Evolutionary conservation across 2,797 vertebrate species (phyloP).

Genomic region (Amblyopsis hoosieri): DNA sequence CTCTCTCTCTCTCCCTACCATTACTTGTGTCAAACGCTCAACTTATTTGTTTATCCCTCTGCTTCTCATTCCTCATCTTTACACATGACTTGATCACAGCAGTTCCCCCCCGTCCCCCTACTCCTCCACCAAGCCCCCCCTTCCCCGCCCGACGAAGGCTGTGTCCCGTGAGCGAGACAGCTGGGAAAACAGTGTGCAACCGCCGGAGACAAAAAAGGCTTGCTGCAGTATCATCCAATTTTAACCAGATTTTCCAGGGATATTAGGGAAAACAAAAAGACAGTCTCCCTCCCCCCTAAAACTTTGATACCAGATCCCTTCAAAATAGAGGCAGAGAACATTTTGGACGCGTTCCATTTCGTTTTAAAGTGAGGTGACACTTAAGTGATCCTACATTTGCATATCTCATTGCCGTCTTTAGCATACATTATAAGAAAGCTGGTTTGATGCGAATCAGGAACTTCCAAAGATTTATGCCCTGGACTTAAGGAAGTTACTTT

Average conservation of each 20-base stretch:
- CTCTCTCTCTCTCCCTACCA: constrained; percentile 5
- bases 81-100: constrained; percentile 66
- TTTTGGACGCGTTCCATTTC: constrained; percentile 60
- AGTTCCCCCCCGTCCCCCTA: not conserved
- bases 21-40: constrained; percentile 43
- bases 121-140: not conserved
- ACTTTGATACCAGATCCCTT: constrained; percentile 62
- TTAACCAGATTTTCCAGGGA: constrained; percentile 80
- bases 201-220: constrained; percentile 42
- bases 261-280: constrained; percentile 76
- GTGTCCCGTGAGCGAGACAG: constrained; percentile 68
- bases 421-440: constrained; percentile 52
- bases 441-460: constrained; percentile 44
- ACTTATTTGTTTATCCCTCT: constrained; percentile 60
- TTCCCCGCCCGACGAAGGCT: constrained; percentile 37
- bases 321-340: constrained; percentile 18
- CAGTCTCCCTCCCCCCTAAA: constrained; percentile 41
- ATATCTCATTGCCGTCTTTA: constrained; percentile 65
- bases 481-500: constrained; percentile 6
- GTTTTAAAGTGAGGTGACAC: constrained; percentile 70
- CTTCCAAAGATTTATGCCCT: constrained; percentile 14
- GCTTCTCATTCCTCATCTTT: constrained; percentile 69
- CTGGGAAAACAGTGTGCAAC: constrained; percentile 78
- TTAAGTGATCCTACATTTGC: constrained; percentile 67
- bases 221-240: constrained; percentile 55